A percentile compares a stretch with the other conserved stretches of the same genome.
Evolutionary conservation across 1,140 invertebrate species (phyloP).

Genomic region (Pararge aegeria): DNA sequence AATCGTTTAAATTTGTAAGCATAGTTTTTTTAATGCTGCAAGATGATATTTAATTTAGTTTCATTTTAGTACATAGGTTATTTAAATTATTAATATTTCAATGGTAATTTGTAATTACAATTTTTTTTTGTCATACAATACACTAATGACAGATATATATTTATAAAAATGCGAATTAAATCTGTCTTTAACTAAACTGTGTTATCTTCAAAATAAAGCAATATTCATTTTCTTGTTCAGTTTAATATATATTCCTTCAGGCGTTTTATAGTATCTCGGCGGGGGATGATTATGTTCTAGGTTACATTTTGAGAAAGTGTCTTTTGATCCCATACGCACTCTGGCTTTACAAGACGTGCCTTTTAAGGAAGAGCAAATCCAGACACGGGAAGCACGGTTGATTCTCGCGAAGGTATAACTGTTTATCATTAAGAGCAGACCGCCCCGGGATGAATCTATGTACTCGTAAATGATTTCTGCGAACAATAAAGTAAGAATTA

Average conservation of each 20-base stretch:
- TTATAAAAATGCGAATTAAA: too few relatives aligned
- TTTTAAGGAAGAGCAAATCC: slow-evolving; percentile 21
- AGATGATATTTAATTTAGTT: too few relatives aligned
- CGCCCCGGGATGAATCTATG: slow-evolving; percentile 7
- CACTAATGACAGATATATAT: too few relatives aligned
- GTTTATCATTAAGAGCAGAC: slow-evolving; percentile 23
- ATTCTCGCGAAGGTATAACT: slow-evolving; percentile 25
- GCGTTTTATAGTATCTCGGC: slow-evolving; percentile 18
- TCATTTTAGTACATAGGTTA: too few relatives aligned
- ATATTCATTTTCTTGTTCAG: too few relatives aligned
- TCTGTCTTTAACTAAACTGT: too few relatives aligned
- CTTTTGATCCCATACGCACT: slow-evolving; percentile 6
- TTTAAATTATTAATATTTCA: too few relatives aligned
- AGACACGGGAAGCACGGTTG: slow-evolving; percentile 15
- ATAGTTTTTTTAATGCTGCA: too few relatives aligned
- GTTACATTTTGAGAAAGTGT: slow-evolving; percentile 4
- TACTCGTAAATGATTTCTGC: slow-evolving; percentile 1
- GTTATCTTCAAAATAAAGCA: too few relatives aligned
- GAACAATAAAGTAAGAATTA: not conserved
- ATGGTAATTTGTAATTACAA: too few relatives aligned
- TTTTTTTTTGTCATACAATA: too few relatives aligned
- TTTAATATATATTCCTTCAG: not conserved
- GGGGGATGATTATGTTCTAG: slow-evolving; percentile 29
- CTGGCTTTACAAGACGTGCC: slow-evolving; percentile 25
- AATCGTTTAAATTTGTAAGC: too few relatives aligned